Evolutionary conservation across 92 coral and sea anemone genomes (phyloP), one percentile per base, ranked within the genome.

Genomic region (Montipora capitata): DNA sequence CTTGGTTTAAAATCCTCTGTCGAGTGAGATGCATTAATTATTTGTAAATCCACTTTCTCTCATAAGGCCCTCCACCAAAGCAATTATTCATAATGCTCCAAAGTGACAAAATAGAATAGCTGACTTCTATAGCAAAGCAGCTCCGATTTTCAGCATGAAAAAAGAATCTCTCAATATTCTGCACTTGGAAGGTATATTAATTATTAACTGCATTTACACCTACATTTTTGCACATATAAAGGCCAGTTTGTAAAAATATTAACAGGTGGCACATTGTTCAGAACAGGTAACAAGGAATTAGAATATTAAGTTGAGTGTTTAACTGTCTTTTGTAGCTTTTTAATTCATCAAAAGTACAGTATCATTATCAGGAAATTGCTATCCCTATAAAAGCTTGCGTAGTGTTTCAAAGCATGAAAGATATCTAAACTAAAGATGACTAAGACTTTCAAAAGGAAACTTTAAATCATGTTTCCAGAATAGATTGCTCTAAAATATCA

Each of bases 221-320:
- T 72, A 2, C 20, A 15, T 42, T 83, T 83, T 83, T 83, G 80
- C 87, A 83, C 72, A 57, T 42, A 54, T 54, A 54, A 7, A 57
- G 70, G n/a, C 9, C 10, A 57, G 68, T 18, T 59, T 40, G 78
- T 11, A 3, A 43, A 17, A n/a, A 35, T 72, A 40, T 16, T 17
- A 68, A 76, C 87, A 83, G 87, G 87, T 83, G 80, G 57, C 6
- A 14, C 17, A 83, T 83, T 83, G 79, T 83, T 12, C 35, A 73
- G 20, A 42, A 57, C 72, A 42, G 87, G 79, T 72, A 43, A 14
- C 4, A 14, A 15, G 67, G 27, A 62, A 62, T 62, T 27, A 27
- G 35, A 62, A 62, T 62, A 62, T 62, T 62, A 62, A 3, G 38
- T 17, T 62, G 2, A 0, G 14, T 8, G 14, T 4, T 45, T 45